Evolutionary conservation across 2,888 invertebrate species (phyloP), one percentile per base, ranked within the genome.

Genomic region (Drosophila meridiana): DNA sequence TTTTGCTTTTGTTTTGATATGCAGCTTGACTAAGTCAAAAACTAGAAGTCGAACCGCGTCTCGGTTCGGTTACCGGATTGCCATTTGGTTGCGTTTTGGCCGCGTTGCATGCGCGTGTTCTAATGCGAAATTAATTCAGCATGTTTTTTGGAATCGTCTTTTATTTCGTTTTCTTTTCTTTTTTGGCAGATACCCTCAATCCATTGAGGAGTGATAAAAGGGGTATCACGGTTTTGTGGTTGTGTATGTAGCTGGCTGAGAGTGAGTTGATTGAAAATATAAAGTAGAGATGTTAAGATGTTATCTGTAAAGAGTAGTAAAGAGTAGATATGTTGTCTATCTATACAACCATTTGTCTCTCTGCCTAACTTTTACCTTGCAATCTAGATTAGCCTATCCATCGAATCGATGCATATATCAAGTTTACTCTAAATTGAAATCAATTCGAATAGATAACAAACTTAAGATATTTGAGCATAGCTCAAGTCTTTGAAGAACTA

Each of bases 41-140:
- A 68, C 65, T 70, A 73, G 63, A 62, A 68, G 67, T 76, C 62
- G 62, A 57, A 60, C 59, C 50, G 56, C 30, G 14, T 14, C 47
- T 69, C 42, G 42, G 64, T 36, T 67, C 38, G 47, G 36, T 76
- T 72, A 77, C 77, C 75, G 63, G 75, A 74, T 78, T 64, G 75
- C 78, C 71, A 71, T 69, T 69, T 78, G 64, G 76, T 74, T 89
- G 89, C 87, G 86, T 87, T 87, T 87, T 77, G 83, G 78, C 75
- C 75, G 76, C 74, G 66, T 83, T 87, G 90, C 86, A 87, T 80
- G 88, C 85, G 89, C 86, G 90, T 87, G 86, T 87, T 87, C 90
- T 87, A 87, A 89, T 87, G 90, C 69, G 87, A 89, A 89, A 87
- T 87, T 87, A 87, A 87, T 87, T 87, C 90, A 87, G 72, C 73